Conservation (phyloP, 2,888 invertebrate species). For the Drosophila macrothrix region DNA sequence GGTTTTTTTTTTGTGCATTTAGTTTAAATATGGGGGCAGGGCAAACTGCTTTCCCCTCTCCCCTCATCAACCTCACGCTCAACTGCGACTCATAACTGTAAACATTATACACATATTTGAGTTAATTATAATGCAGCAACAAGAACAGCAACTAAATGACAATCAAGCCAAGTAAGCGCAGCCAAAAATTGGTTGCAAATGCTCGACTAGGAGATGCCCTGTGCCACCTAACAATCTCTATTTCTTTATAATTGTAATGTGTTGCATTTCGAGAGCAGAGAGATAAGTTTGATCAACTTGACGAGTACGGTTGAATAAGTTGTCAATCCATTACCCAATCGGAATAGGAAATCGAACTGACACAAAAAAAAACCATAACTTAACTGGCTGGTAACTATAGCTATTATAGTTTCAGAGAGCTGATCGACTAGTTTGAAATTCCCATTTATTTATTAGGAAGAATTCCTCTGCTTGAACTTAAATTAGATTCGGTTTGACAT, state of each 20-base stretch:
- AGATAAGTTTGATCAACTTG: neutral
- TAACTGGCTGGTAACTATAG: neutral
- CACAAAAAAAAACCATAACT: no score
- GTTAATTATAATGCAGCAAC: slow-evolving; percentile 75
- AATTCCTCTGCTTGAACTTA: neutral
- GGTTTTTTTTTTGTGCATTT: slow-evolving; percentile 53
- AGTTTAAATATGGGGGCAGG: slow-evolving; percentile 65
- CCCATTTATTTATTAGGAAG: neutral
- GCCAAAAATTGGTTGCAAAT: neutral
- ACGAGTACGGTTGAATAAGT: fast-evolving
- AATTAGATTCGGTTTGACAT: neutral
- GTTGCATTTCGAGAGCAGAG: fast-evolving
- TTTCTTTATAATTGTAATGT: fast-evolving
- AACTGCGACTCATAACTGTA: slow-evolving; percentile 64
- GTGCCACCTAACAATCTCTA: no score
- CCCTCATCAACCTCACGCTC: slow-evolving; percentile 23
- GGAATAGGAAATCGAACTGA: neutral
- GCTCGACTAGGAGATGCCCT: slow-evolving; percentile 10
- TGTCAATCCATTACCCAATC: neutral
- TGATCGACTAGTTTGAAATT: neutral
- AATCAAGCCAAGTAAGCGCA: slow-evolving; percentile 11
- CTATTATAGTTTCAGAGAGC: no score
- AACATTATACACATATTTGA: slow-evolving; percentile 78
- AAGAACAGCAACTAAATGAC: slow-evolving; percentile 21
- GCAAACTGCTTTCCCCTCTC: neutral